These are phyloP conservation scores for Apotomis turbidana DNA, from an alignment of 2,888 invertebrate genomes.

Conservation along the genomic window DNA sequence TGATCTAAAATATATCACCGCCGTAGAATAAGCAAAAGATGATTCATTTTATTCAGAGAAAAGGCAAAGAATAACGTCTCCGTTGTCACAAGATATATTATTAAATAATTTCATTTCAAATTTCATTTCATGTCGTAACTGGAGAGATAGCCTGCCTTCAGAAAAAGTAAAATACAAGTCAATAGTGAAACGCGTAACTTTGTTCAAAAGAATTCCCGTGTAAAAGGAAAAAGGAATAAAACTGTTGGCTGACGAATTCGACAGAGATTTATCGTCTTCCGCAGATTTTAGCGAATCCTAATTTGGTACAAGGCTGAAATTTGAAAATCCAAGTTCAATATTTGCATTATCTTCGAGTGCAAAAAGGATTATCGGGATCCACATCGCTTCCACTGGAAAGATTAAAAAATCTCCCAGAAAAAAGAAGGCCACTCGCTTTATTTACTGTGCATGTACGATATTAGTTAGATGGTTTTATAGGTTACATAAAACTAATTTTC, in stretches of 20 bases:
- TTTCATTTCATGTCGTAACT: conserved; percentile 24
- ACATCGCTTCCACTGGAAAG: not conserved
- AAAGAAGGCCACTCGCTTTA: not conserved
- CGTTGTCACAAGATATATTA: conserved; percentile 21
- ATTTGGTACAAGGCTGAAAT: conserved; percentile 55
- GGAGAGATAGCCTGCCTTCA: conserved; percentile 12
- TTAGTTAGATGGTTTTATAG: not conserved
- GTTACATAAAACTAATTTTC: not conserved
- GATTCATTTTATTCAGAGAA: conserved; percentile 17
- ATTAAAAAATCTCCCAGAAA: conserved; percentile 7
- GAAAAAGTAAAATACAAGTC: conserved; percentile 38
- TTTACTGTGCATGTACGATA: not conserved
- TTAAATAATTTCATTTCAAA: conserved; percentile 27
- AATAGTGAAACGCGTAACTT: conserved; percentile 57
- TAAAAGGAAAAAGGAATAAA: conserved; percentile 67
- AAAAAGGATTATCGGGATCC: conserved; percentile 5
- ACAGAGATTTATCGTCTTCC: conserved; percentile 72
- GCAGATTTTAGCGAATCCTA: conserved; percentile 68
- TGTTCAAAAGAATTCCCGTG: conserved; percentile 61
- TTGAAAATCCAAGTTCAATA: conserved; percentile 40
- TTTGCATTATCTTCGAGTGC: conserved; percentile 31
- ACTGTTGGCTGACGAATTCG: conserved; percentile 74
- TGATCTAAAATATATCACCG: not conserved
- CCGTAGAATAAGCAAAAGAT: conserved; percentile 4
- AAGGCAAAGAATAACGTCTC: conserved; percentile 19